Evolutionary conservation across 2,888 invertebrate species (phyloP).

Genomic region (Eilema griseolum): DNA sequence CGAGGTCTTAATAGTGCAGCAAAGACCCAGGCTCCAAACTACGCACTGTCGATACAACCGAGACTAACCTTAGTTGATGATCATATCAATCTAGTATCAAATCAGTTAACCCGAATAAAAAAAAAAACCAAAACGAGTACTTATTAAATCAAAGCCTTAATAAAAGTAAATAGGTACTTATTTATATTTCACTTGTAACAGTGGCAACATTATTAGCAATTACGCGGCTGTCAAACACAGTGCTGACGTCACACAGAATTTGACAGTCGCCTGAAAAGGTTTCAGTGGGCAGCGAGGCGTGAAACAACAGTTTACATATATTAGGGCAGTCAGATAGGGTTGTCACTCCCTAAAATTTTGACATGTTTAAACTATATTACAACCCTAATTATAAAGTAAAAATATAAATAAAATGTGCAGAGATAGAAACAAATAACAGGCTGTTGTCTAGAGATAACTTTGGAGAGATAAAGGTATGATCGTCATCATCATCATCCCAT

Average conservation of each 20-base stretch:
- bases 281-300: constrained; percentile 42
- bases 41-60: not conserved
- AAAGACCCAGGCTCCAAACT: not conserved
- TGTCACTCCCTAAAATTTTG: not conserved
- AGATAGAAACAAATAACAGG: no score
- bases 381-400: no score
- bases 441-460: no score
- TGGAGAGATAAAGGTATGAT: no score
- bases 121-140: not conserved
- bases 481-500: no score
- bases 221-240: constrained; percentile 52
- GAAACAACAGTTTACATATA: constrained; percentile 40
- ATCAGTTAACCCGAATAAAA: not conserved
- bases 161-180: not conserved
- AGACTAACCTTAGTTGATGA: no score
- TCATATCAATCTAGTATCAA: not conserved
- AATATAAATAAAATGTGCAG: no score
- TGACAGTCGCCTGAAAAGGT: constrained; percentile 45
- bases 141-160: not conserved
- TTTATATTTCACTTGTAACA: constrained; percentile 31
- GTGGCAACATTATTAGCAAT: constrained; percentile 53
- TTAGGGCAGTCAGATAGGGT: constrained; percentile 33
- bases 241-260: constrained; percentile 41
- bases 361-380: no score
- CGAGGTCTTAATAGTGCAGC: no score